These are phyloP conservation scores for Oxyruncus cristatus DNA, from an alignment of 2,113 vertebrate species.

Conservation along the genomic window DNA sequence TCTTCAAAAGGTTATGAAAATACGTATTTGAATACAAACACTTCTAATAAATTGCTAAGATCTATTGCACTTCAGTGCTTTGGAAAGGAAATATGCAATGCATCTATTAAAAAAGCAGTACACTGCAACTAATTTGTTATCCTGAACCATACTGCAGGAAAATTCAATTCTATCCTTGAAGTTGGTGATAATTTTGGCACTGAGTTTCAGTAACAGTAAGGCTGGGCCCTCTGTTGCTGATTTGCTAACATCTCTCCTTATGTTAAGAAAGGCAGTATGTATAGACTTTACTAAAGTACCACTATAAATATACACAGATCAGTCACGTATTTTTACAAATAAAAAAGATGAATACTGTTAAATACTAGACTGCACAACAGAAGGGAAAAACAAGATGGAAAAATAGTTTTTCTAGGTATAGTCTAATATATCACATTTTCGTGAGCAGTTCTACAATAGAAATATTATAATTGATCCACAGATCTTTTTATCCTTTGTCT, in stretches of 20 bases:
- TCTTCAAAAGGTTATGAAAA: neutral
- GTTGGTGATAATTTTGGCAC: constrained; percentile 31
- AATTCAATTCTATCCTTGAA: neutral
- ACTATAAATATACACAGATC: neutral
- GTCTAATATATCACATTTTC: neutral
- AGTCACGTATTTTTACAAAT: neutral
- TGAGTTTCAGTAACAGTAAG: neutral
- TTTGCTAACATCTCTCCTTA: constrained; percentile 19
- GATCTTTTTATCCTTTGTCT: neutral
- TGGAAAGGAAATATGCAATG: neutral
- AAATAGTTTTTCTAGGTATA: neutral
- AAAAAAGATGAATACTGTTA: neutral
- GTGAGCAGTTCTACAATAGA: neutral
- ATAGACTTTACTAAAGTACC: constrained; percentile 7
- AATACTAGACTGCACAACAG: neutral
- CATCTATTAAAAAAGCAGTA: neutral
- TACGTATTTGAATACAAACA: neutral
- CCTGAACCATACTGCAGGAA: constrained; percentile 14
- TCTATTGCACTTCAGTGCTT: neutral
- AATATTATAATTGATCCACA: neutral
- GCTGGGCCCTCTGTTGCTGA: constrained; percentile 24
- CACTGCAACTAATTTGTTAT: neutral
- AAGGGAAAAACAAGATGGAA: neutral
- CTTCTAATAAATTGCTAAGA: neutral
- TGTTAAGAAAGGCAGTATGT: neutral